Evolutionary conservation across 2,113 vertebrate species (phyloP), one percentile per base, ranked within the genome.

Genomic region (Carassius gibelio): DNA sequence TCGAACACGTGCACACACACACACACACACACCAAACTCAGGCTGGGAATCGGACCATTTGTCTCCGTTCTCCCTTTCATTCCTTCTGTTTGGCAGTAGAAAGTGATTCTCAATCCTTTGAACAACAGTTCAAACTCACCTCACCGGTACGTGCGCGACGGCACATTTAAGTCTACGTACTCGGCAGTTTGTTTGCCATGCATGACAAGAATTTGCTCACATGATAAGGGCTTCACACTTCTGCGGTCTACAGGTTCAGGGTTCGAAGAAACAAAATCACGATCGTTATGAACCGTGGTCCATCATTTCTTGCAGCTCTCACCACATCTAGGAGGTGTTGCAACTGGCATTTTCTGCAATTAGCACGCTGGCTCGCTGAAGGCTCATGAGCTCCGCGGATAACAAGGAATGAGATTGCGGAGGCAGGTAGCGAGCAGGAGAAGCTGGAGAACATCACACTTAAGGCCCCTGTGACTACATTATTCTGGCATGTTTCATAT

Each of bases 261-360:
- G 76, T 34, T 76, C 48, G 48, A 76, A 55, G 45, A 55, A 4
- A 52, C 48, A 17, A 55, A 76, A 55, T 50, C 75, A 34, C 23
- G 1, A 76, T 76, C 48, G 15, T 21, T 34, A 55, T 4, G 50
- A 76, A 55, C 23, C 15, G 1, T 34, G 82, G 77, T 79, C 87
- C 88, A 50, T 85, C 88, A 88, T 17, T 81, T 57, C 75, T n/a
- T 59, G 57, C 80, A 83, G 85, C 83, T 85, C 75, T 86, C 85
- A 75, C 87, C 48, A 68, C 74, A 84, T 72, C 78, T 78, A 55
- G 85, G 87, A 90, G 86, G 88, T 90, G 88, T 83, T 85, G 78
- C 84, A 91, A 89, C 85, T 88, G 85, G 85, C 81, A 86, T 88
- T 77, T 88, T 89, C 75, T 84, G 85, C 90, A 92, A 87, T 90